phyloP scores from a whole-genome alignment of 1,140 invertebrate genomes.

The Tetragonula clypearis region DNA sequence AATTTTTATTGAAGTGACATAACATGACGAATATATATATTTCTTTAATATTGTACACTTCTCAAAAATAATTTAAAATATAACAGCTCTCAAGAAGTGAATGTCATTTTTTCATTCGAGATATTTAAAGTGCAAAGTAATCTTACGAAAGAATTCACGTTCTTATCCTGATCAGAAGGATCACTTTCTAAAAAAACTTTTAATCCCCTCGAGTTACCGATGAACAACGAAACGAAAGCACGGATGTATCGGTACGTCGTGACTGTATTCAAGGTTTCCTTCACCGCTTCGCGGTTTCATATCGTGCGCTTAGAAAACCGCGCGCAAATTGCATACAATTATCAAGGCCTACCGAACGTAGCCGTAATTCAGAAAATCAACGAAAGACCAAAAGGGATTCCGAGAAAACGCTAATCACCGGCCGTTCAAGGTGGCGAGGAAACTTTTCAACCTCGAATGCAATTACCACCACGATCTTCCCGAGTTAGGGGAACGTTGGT shows the following conservation, averaged over 20 bases:
- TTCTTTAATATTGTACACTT: too few relatives aligned
- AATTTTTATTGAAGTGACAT: too few relatives aligned
- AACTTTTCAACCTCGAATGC: slow-evolving; percentile 3
- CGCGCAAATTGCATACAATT: slow-evolving; percentile 22
- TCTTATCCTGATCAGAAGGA: not conserved
- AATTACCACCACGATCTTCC: slow-evolving; percentile 9
- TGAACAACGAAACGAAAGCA: slow-evolving; percentile 15
- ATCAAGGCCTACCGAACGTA: slow-evolving; percentile 14
- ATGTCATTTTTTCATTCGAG: too few relatives aligned
- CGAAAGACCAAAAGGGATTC: slow-evolving; percentile 13
- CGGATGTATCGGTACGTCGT: not conserved
- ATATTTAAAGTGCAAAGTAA: not conserved
- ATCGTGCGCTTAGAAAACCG: slow-evolving; percentile 8
- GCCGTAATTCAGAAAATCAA: too few relatives aligned
- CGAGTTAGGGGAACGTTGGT: not conserved
- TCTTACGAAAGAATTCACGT: not conserved
- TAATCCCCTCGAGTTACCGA: not conserved
- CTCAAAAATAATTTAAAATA: too few relatives aligned
- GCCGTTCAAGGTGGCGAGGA: not conserved
- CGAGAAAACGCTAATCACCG: slow-evolving; percentile 16
- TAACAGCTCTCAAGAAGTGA: too few relatives aligned
- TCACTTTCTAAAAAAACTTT: not conserved
- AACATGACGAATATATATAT: too few relatives aligned
- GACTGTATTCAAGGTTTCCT: not conserved
- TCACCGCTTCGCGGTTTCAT: not conserved